Evolutionary conservation across 2,888 invertebrate genomes (phyloP), one percentile per base, ranked within the genome.

Genomic region (Diadegma fenestrale): DNA sequence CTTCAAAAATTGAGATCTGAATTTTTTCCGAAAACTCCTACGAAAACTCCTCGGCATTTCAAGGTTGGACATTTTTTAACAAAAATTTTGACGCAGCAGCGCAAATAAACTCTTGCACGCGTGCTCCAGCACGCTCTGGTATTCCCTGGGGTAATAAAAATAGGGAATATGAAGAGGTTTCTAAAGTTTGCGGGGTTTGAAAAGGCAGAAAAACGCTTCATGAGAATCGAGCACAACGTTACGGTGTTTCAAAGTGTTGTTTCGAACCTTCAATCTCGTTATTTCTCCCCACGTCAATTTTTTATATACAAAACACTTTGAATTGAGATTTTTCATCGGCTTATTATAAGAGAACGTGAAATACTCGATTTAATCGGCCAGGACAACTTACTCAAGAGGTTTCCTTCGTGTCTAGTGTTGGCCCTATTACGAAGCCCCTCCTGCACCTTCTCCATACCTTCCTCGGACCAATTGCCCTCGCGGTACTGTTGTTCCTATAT

Each of bases 311-410:
- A 45, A 45, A 63, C 33, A 63, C 63, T 75, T 75, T n/a, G 33
- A 14, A 30, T 22, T 19, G 45, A 66, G 64, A 77, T 54, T 66
- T 54, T 77, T 66, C 51, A 77, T 37, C 66, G 41, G 17, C 12
- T 51, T 68, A 77, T 54, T 41, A 68, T 48, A 14, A 19, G 26
- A 51, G 22, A 33, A 48, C 69, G 54, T 71, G 61, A 73, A 41
- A 79, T 86, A 88, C 82, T 87, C 85, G 73, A 86, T 87, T 88
- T 86, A 89, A 89, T 88, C 89, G 86, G 84, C 81, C 86, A 81
- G 82, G 88, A 89, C 86, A 86, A 89, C 86, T 75, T 82, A 79
- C 87, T 80, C 87, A 80, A 85, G 80, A 86, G 87, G 84, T 84
- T 76, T 82, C 79, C 45, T 71, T 54, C 12, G 63, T 51, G 82